Percentiles rank a stretch among this genome's conserved stretches.
phyloP scores from a whole-genome alignment of 2,797 vertebrate species.

The Pygocentrus nattereri region DNA sequence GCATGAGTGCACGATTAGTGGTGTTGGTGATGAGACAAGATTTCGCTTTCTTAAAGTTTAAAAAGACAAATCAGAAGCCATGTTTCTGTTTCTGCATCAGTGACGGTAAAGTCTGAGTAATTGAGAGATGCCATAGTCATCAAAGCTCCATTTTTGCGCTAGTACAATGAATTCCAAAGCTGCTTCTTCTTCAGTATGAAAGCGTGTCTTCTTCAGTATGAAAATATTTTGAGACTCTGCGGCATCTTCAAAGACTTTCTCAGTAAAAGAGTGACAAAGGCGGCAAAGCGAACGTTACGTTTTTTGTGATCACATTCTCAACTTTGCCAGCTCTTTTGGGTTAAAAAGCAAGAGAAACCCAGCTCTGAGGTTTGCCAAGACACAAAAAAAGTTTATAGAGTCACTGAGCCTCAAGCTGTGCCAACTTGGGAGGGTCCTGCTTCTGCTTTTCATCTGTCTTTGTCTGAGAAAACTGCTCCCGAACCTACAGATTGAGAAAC shows the following conservation, averaged over 20 bases:
- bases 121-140: neutral
- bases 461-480: neutral
- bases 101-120: neutral
- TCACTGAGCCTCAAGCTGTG: neutral
- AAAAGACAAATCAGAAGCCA: neutral
- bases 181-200: neutral
- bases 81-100: neutral
- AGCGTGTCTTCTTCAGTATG: neutral
- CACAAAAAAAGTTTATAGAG: no score
- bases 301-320: conserved; percentile 13
- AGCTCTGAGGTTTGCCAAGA: neutral
- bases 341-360: neutral
- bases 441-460: conserved; percentile 2
- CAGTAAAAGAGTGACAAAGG: neutral
- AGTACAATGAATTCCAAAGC: neutral
- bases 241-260: neutral
- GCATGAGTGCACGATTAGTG: neutral
- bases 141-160: conserved; percentile 7
- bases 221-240: neutral
- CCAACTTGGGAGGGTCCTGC: neutral
- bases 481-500: neutral
- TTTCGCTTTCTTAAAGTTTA: neutral
- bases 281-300: neutral
- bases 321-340: neutral
- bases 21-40: neutral